These are phyloP conservation scores for Ovis aries DNA, from an alignment of 2,113 vertebrate species.

Conservation along the genomic window ARS-UI_Ramb_v3.0 NC_056056.1:130930501-130931000, in stretches of 20 bases:
- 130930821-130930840: not conserved
- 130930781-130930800: not conserved
- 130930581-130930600: not conserved
- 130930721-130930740: no score
- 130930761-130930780: not conserved
- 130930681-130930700: not conserved
- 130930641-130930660: not conserved
- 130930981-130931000: not conserved
- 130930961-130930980: not conserved
- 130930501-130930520: not conserved
- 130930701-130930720: not conserved
- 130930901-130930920: accelerated
- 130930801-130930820: not conserved
- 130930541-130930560: not conserved
- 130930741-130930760: not conserved
- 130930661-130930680: not conserved
- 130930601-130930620: not conserved
- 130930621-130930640: not conserved
- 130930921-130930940: not conserved
- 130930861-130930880: not conserved
- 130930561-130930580: not conserved
- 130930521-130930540: not conserved
- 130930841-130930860: not conserved
- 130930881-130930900: not conserved
- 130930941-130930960: not conserved